Base-by-base conservation (phyloP, 1,140 invertebrate genomes). In the Hestina assimilis region DNA sequence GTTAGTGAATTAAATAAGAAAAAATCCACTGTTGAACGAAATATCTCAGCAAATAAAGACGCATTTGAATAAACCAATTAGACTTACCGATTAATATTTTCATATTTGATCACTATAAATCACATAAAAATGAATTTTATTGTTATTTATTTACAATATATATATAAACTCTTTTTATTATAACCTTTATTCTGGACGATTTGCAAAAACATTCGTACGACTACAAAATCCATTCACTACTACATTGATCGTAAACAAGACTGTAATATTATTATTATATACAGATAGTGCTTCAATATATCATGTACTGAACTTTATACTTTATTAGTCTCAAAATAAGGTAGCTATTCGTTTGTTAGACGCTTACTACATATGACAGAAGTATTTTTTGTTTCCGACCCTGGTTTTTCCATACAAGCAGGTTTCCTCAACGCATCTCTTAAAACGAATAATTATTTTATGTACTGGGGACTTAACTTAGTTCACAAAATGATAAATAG, bases 371-470 rank as follows among this genome's bases (percentile, higher is more conserved):
- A 35, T 35, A 1, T 7, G 5, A 7, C 14, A 35, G 4, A 15
- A 17, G n/a, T 35, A 35, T 8, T 14, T 35, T 15, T 35, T 11
- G 15, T 66, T 47, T 45, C 45, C 21, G 29, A 38, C 47, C 46
- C 47, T 58, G 68, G 68, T 68, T 68, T 71, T 71, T 54, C 69
- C 59, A 45, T 35, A 19, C 9, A 14, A 68, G 65, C 65, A 56
- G 69, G 69, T 71, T 71, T 58, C 42, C 35, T 53, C 23, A 50
- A 45, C 40, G 56, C 41, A 11, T 4, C 41, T 15, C 17, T 31
- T 23, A 43, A 43, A 31, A 38, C 8, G 19, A 42, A 21, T 24
- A 31, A 23, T 46, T 26, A 23, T 42, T 9, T 17, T 19, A 12
- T 21, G 15, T 51, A 8, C 6, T 15, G 6, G 41, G 12, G 4